Conservation (phyloP, 2,113 vertebrate species). For the Suncus etruscus region DNA sequence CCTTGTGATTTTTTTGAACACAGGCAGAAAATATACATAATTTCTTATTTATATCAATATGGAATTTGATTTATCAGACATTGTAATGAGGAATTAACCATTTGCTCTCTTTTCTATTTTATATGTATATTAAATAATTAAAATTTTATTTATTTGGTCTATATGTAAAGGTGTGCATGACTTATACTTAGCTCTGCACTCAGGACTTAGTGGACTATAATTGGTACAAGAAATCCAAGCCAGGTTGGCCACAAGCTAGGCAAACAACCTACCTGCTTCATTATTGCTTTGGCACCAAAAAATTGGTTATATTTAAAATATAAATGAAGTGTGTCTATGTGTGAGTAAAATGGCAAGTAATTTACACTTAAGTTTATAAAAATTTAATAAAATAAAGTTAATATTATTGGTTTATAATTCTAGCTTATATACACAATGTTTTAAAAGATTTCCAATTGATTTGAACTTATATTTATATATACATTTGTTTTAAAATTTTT, state of each 20-base stretch:
- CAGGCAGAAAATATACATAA: not conserved
- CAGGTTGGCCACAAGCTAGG: too few relatives aligned
- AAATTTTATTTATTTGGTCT: too few relatives aligned
- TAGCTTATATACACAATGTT: constrained; percentile 47
- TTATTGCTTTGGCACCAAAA: too few relatives aligned
- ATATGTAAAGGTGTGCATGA: too few relatives aligned
- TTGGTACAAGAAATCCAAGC: too few relatives aligned
- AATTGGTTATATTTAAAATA: constrained; percentile 43
- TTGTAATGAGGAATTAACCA: not conserved
- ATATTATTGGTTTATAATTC: constrained; percentile 54
- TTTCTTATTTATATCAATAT: not conserved
- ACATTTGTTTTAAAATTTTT: constrained; percentile 53
- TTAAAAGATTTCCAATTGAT: constrained; percentile 61
- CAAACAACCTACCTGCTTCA: too few relatives aligned
- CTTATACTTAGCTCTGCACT: too few relatives aligned
- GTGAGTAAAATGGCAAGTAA: constrained; percentile 49
- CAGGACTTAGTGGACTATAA: too few relatives aligned
- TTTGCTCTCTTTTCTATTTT: not conserved
- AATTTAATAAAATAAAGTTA: not conserved
- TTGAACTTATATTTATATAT: constrained; percentile 65
- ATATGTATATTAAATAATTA: not conserved
- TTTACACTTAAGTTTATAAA: not conserved
- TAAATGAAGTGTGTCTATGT: not conserved
- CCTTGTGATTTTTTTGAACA: constrained; percentile 27
- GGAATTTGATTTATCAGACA: not conserved